Percentiles rank a stretch among this genome's conserved stretches.
These are phyloP conservation scores for Parazoanthus atlanticus DNA, from an alignment of 92 coral and sea anemone genomes.

Conservation along the genomic window DNA sequence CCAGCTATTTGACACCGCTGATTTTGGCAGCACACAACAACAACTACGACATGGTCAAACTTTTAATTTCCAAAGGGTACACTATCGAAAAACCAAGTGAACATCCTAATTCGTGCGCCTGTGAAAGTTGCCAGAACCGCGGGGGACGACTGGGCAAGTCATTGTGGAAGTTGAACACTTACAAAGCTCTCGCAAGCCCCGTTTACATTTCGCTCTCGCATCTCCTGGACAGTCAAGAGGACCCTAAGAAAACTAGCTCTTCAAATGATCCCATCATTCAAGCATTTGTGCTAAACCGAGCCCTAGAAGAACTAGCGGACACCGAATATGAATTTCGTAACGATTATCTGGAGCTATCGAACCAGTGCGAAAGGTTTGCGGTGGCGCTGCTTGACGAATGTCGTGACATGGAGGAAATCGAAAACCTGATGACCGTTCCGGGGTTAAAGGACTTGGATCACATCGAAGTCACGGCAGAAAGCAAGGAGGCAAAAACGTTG, in stretches of 20 bases:
- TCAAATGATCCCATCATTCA: constrained; percentile 78
- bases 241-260: not conserved
- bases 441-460: constrained; percentile 56
- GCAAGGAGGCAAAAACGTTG: constrained; percentile 59
- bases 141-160: constrained; percentile 68
- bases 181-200: constrained; percentile 80
- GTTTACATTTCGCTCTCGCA: constrained; percentile 69
- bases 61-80: constrained; percentile 66
- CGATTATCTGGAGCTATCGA: constrained; percentile 72
- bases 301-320: constrained; percentile 63
- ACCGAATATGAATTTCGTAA: constrained; percentile 75
- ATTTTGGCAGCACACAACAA: constrained; percentile 72
- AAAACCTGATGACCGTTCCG: constrained; percentile 74
- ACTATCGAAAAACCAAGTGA: constrained; percentile 58
- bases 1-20: constrained; percentile 53
- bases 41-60: constrained; percentile 66
- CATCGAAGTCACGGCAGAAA: constrained; percentile 57
- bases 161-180: constrained; percentile 67
- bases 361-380: constrained; percentile 80
- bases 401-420: constrained; percentile 84
- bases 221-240: constrained; percentile 19
- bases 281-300: constrained; percentile 75
- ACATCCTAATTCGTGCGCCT: constrained; percentile 65
- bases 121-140: constrained; percentile 57
- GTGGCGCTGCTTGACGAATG: constrained; percentile 81